Evolutionary conservation across 1,140 invertebrate species (phyloP), one percentile per base, ranked within the genome.

Genomic region (Aphaenogaster rudis): DNA sequence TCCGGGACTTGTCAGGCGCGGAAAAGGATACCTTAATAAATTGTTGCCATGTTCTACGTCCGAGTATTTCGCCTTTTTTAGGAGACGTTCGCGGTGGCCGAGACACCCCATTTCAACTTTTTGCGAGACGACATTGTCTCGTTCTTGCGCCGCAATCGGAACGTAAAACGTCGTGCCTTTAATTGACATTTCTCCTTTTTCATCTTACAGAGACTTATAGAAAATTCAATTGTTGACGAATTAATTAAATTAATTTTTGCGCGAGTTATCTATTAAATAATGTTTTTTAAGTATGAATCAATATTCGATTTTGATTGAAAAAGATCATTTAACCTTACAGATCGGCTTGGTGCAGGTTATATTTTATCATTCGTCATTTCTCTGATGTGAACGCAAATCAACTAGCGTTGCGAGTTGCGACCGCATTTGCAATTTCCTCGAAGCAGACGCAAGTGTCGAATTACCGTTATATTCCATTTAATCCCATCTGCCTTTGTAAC

Each of bases 11-110:
- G 90, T 91, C 90, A 91, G 76, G 45, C 80, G 50, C 63, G 79
- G 84, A 91, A 91, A 91, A 89, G 89, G 89, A 91, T 91, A 89
- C 89, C 90, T 91, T 91, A 91, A 91, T 91, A 91, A 91, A 91
- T 91, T 91, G 89, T 91, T 87, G 87, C 87, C 89, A 80, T 91
- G 87, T 91, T 90, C 33, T 54, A 45, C 11, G 78, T 57, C 33
- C 50, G 78, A 48, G 61, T 61, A 78, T 81, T 91, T 67, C 64
- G 69, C 87, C 66, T 79, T 82, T 89, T 85, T 91, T 71, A 71
- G 86, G 33, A 67, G 86, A 81, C 61, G 33, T 61, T 72, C 45
- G 61, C 36, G 72, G 67, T 76, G 84, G 71, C 57, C 88, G 88
- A 52, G 64, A 61, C 71, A 79, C 45, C 52, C 63, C 36, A 63